Conservation (phyloP, 1,140 invertebrate genomes). For the Brachionus rubens region DNA sequence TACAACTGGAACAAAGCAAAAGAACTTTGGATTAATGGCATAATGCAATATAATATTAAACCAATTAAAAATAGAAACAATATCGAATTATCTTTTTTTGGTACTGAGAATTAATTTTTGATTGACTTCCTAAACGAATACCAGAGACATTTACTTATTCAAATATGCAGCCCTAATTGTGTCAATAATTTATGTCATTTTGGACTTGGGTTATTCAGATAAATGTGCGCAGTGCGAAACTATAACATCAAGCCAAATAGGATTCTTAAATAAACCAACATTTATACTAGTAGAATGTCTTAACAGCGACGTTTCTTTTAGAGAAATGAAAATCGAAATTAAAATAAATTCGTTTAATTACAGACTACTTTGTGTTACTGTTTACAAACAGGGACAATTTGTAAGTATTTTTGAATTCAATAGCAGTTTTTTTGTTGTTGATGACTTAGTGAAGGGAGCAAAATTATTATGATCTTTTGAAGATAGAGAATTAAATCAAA, state of each 20-base stretch:
- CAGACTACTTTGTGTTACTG: not conserved
- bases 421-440: not conserved
- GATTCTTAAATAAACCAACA: not conserved
- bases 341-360: not conserved
- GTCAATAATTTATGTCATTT: not conserved
- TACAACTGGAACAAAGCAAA: not conserved
- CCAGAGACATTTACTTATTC: not conserved
- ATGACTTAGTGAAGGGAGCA: not conserved
- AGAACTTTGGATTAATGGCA: not conserved
- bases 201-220: not conserved
- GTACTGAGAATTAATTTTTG: not conserved
- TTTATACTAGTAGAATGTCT: not conserved
- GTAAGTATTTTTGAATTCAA: conserved; percentile 8
- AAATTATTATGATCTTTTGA: not conserved
- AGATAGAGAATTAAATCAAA: conserved; percentile 13
- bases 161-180: conserved; percentile 4
- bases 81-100: not conserved
- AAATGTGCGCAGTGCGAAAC: not conserved
- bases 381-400: conserved; percentile 10
- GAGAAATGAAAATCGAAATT: not conserved
- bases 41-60: not conserved
- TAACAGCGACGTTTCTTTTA: not conserved
- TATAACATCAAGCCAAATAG: not conserved
- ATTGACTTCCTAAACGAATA: not conserved
- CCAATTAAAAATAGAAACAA: not conserved